These are phyloP conservation scores for Paedocypris micromegethes DNA, from an alignment of 2,797 vertebrate species.

Conservation along the genomic window DNA sequence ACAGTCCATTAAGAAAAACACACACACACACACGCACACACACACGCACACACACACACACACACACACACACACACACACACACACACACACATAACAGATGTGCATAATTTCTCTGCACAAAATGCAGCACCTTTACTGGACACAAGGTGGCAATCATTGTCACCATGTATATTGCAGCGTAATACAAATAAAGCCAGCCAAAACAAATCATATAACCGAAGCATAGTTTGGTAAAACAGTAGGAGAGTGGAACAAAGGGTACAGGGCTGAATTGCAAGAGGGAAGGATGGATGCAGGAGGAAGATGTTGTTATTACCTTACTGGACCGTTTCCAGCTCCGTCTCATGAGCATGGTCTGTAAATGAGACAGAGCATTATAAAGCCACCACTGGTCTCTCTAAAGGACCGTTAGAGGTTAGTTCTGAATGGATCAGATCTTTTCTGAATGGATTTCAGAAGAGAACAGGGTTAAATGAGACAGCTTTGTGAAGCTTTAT, in stretches of 20 bases:
- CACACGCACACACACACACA: no score
- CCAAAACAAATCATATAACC: constrained; percentile 30
- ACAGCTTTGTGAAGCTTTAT: constrained; percentile 31
- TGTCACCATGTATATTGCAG: constrained; percentile 60
- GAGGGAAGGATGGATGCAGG: constrained; percentile 54
- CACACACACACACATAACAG: no score
- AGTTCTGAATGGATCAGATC: constrained; percentile 36
- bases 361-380: constrained; percentile 93
- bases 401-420: constrained; percentile 40
- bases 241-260: constrained; percentile 38
- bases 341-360: constrained; percentile 98
- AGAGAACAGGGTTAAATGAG: constrained; percentile 26
- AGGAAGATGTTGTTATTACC: constrained; percentile 88
- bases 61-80: no score
- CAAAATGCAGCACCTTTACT: background rate
- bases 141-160: constrained; percentile 22
- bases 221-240: constrained; percentile 21
- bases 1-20: no score
- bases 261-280: constrained; percentile 46
- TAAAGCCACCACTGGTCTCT: constrained; percentile 68
- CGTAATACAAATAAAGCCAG: constrained; percentile 58
- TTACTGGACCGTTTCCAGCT: constrained; percentile 99
- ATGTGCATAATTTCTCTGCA: background rate
- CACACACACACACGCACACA: no score
- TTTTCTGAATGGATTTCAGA: constrained; percentile 30